Evolutionary conservation across 1,140 invertebrate genomes (phyloP).

Genomic region (Drosophila sulfurigaster): DNA sequence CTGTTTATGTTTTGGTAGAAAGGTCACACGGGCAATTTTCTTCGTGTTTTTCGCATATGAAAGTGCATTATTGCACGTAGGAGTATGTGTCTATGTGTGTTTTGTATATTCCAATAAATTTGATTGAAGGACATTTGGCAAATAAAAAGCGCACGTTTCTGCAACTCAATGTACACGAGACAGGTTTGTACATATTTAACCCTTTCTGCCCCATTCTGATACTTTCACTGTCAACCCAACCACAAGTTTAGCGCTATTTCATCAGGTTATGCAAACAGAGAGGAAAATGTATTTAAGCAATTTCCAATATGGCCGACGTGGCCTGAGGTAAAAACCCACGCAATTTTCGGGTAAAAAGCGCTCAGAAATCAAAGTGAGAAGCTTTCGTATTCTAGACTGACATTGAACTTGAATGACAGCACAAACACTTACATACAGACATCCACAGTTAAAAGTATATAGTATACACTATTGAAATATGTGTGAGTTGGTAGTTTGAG

Average conservation of each 20-base stretch:
- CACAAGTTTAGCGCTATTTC: slow-evolving; percentile 11
- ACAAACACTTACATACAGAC: slow-evolving; percentile 16
- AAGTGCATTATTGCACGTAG: slow-evolving; percentile 24
- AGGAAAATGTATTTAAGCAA: background rate
- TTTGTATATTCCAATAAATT: slow-evolving; percentile 43
- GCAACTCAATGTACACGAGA: slow-evolving; percentile 9
- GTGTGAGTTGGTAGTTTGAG: slow-evolving; percentile 7
- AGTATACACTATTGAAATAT: background rate
- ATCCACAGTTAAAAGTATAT: slow-evolving; percentile 5
- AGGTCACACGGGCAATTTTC: slow-evolving; percentile 49
- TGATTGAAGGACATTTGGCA: slow-evolving; percentile 51
- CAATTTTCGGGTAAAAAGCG: slow-evolving; percentile 16
- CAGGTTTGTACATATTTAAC: background rate
- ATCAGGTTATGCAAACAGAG: slow-evolving; percentile 26
- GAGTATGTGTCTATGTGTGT: slow-evolving; percentile 4
- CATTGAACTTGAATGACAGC: slow-evolving; percentile 63
- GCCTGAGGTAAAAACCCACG: slow-evolving; percentile 27
- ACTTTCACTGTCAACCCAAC: slow-evolving; percentile 17
- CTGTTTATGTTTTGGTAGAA: slow-evolving; percentile 79
- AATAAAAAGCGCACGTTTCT: slow-evolving; percentile 11
- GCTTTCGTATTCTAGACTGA: slow-evolving; percentile 51
- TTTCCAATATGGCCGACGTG: slow-evolving; percentile 47
- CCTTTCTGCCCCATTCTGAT: background rate
- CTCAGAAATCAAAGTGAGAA: slow-evolving; percentile 23
- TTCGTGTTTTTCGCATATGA: slow-evolving; percentile 3